Evolutionary conservation across 1,140 invertebrate species (phyloP).

Genomic region (Aricia agestis): DNA sequence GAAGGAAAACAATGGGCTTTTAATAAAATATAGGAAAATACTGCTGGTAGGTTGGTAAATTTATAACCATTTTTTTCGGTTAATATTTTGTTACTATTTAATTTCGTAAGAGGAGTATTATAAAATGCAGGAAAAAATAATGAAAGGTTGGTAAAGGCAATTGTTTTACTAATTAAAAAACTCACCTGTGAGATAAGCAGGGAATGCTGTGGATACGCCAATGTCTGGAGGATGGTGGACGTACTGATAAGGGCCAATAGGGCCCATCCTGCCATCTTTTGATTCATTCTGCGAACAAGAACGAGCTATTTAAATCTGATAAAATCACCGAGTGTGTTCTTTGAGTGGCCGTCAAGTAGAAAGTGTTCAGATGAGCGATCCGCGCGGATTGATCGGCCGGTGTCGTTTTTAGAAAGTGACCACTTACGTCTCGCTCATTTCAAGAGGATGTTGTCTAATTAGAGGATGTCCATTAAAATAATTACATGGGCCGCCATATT

Average conservation of each 20-base stretch:
- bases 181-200: slow-evolving; percentile 69
- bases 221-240: slow-evolving; percentile 73
- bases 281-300: slow-evolving; percentile 67
- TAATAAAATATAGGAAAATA: neutral
- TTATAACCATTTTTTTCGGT: no score
- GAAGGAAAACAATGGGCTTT: slow-evolving; percentile 36
- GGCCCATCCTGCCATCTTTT: slow-evolving; percentile 74
- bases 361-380: slow-evolving; percentile 66
- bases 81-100: no score
- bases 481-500: slow-evolving; percentile 36
- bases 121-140: no score
- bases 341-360: slow-evolving; percentile 59
- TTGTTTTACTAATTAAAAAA: no score
- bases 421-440: slow-evolving; percentile 47
- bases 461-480: slow-evolving; percentile 55
- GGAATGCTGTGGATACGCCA: slow-evolving; percentile 76
- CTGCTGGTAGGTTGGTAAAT: no score
- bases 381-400: slow-evolving; percentile 61
- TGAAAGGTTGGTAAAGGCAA: no score
- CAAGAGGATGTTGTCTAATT: slow-evolving; percentile 56
- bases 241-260: slow-evolving; percentile 75
- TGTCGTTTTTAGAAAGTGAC: slow-evolving; percentile 63
- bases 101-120: no score
- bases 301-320: slow-evolving; percentile 31
- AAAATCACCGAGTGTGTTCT: slow-evolving; percentile 31